A percentile compares a stretch with the other conserved stretches of the same genome.
These are phyloP conservation scores for Halocynthia aurantium DNA, from an alignment of 23 tunicate species.

Conservation along the genomic window DNA sequence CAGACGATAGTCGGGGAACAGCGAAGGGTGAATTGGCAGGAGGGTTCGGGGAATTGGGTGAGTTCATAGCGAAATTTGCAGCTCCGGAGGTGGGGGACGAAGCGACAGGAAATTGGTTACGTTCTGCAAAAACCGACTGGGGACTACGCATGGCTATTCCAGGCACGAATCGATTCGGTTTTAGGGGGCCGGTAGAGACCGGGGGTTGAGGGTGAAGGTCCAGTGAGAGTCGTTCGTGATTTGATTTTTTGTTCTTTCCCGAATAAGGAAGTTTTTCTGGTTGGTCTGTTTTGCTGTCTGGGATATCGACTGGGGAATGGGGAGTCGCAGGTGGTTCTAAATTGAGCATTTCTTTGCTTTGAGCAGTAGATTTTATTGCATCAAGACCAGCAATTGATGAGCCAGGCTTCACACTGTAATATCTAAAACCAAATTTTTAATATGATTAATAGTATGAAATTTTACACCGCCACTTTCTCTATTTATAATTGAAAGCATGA, in stretches of 20 bases:
- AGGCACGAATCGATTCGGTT: constrained; percentile 5
- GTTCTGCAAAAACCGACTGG: background rate
- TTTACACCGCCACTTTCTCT: too few relatives aligned
- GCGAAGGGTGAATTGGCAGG: background rate
- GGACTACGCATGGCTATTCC: constrained; percentile 10
- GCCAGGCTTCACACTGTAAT: constrained; percentile 23
- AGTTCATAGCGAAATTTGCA: constrained; percentile 68
- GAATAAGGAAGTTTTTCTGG: too few relatives aligned
- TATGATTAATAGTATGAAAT: too few relatives aligned
- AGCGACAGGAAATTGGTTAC: constrained; percentile 4
- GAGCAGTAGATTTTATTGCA: constrained; percentile 12
- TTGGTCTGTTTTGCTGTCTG: background rate
- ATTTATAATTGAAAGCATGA: background rate
- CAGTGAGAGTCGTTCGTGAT: background rate
- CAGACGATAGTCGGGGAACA: constrained; percentile 8
- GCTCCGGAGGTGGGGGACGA: constrained; percentile 88
- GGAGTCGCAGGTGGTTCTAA: background rate
- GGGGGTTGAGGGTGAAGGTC: constrained; percentile 1
- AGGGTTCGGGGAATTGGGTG: constrained; percentile 57
- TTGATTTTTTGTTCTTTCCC: too few relatives aligned
- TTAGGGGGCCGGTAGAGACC: constrained; percentile 6
- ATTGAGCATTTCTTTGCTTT: constrained; percentile 14
- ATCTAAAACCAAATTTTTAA: background rate
- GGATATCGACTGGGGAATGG: background rate
- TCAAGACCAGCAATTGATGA: constrained; percentile 24